These are phyloP conservation scores for Callinectes sapidus DNA, from an alignment of 2,888 invertebrate species.

Conservation along the genomic window DNA sequence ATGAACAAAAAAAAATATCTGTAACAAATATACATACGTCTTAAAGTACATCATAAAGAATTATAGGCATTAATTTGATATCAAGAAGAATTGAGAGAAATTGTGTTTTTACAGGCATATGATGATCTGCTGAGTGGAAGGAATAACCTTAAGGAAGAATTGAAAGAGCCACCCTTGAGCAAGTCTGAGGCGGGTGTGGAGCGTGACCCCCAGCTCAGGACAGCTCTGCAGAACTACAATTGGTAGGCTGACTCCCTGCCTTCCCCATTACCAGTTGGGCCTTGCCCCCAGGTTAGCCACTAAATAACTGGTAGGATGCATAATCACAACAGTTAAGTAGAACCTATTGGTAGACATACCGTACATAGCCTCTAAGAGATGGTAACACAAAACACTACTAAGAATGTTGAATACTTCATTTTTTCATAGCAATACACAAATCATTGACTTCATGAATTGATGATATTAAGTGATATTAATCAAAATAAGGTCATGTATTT, in stretches of 20 bases:
- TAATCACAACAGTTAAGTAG: not conserved
- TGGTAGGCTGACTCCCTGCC: constrained; percentile 48
- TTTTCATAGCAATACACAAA: constrained; percentile 12
- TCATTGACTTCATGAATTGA: constrained; percentile 5
- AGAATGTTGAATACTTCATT: not conserved
- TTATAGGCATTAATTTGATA: not conserved
- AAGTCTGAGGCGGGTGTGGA: not conserved
- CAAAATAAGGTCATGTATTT: constrained; percentile 26
- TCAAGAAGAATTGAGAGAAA: not conserved
- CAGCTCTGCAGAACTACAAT: constrained; percentile 50
- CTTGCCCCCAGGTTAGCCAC: not conserved
- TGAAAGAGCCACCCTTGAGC: not conserved
- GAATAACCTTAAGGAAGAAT: constrained; percentile 42
- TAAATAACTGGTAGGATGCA: not conserved
- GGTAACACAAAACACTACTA: constrained; percentile 13
- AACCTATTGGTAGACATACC: constrained; percentile 10
- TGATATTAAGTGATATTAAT: constrained; percentile 26
- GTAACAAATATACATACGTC: not conserved
- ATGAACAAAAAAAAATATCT: not conserved
- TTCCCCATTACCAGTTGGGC: not conserved
- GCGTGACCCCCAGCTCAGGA: constrained; percentile 47
- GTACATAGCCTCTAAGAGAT: constrained; percentile 36
- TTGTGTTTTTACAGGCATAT: constrained; percentile 55
- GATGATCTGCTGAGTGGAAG: constrained; percentile 64
- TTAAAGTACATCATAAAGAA: not conserved